Conservation (phyloP, 2,797 vertebrate species). For the Tragelaphus oryx region DNA sequence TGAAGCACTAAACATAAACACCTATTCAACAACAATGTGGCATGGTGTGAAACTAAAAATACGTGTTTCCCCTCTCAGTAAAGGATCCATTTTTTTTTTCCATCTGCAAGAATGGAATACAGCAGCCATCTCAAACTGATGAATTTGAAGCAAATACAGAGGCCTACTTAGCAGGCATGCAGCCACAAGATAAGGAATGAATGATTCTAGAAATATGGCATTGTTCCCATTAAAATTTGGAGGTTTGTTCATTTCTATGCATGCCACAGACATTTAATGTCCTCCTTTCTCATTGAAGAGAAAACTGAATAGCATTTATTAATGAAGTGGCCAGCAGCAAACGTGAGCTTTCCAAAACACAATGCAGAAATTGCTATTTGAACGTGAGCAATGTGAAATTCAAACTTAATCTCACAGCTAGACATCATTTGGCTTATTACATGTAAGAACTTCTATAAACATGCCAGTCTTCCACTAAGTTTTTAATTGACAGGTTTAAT, state of each 20-base stretch:
- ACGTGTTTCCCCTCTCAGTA: slow-evolving; percentile 43
- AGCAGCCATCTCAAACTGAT: slow-evolving; percentile 57
- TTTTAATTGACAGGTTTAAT: background rate
- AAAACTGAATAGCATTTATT: slow-evolving; percentile 59
- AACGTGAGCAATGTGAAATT: slow-evolving; percentile 33
- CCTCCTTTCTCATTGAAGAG: slow-evolving; percentile 29
- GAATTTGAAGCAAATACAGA: slow-evolving; percentile 69
- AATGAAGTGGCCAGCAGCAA: slow-evolving; percentile 40
- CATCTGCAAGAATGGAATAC: slow-evolving; percentile 31
- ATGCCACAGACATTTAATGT: slow-evolving; percentile 36
- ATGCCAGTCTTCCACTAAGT: background rate
- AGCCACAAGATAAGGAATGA: slow-evolving; percentile 74
- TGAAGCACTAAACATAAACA: slow-evolving; percentile 60
- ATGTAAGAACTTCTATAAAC: slow-evolving; percentile 20
- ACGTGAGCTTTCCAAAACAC: background rate
- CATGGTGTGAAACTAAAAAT: slow-evolving; percentile 41
- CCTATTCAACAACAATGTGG: background rate
- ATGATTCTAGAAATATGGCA: slow-evolving; percentile 64
- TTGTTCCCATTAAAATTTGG: slow-evolving; percentile 59
- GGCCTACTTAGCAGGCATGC: slow-evolving; percentile 57
- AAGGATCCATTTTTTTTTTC: slow-evolving; percentile 49
- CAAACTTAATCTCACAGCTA: slow-evolving; percentile 7
- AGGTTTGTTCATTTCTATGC: slow-evolving; percentile 60
- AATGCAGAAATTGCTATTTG: background rate
- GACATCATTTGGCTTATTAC: background rate